Evolutionary conservation across 2,888 invertebrate genomes (phyloP).

Genomic region (Bursaphelenchus okinawaensis): DNA sequence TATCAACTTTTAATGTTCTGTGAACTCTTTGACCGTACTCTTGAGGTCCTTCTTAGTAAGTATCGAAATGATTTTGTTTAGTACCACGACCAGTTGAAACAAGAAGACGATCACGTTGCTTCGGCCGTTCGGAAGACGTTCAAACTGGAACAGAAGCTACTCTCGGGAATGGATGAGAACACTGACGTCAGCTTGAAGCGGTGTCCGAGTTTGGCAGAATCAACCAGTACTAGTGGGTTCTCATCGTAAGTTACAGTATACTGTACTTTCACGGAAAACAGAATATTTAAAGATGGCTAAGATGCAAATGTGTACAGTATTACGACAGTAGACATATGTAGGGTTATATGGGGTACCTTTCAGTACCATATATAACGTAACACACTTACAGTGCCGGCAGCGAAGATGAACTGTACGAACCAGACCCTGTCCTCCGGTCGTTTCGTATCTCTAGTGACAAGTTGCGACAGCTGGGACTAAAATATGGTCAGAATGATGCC

Average conservation of each 20-base stretch:
- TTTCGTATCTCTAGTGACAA: slow-evolving; percentile 66
- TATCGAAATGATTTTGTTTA: too few relatives aligned
- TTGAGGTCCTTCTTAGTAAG: too few relatives aligned
- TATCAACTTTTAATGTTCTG: too few relatives aligned
- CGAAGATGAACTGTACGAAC: slow-evolving; percentile 68
- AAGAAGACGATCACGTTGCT: too few relatives aligned
- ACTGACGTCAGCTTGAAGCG: neutral
- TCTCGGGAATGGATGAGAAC: neutral
- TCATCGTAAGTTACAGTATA: neutral
- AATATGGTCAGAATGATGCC: slow-evolving; percentile 81
- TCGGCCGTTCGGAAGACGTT: neutral
- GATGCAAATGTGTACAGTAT: too few relatives aligned
- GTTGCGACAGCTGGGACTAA: slow-evolving; percentile 79
- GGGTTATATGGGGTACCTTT: too few relatives aligned
- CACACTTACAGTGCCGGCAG: slow-evolving; percentile 59
- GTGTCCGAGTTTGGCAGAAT: neutral
- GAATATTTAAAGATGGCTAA: too few relatives aligned
- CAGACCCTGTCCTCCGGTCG: neutral
- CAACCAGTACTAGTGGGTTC: neutral
- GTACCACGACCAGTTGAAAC: too few relatives aligned
- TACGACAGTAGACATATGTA: too few relatives aligned
- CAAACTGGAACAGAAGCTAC: neutral
- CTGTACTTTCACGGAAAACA: too few relatives aligned
- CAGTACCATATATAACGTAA: neutral
- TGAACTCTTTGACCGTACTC: too few relatives aligned